A percentile compares a stretch with the other conserved stretches of the same genome.
Evolutionary conservation across 2,113 vertebrate species (phyloP).

Genomic region (Felis catus): F.catus_Fca126_mat1.0 CM031420.1:64948001-64948500

Average conservation of each 20-base stretch:
- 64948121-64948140: background rate
- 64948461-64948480: background rate
- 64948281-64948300: background rate
- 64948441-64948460: background rate
- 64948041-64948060: too few species aligned
- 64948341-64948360: background rate
- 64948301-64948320: background rate
- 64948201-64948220: background rate
- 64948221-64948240: background rate
- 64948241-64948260: background rate
- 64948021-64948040: too few species aligned
- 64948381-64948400: background rate
- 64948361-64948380: background rate
- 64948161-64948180: background rate
- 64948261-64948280: background rate
- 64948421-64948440: background rate
- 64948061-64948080: background rate
- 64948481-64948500: background rate
- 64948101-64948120: constrained; percentile 3
- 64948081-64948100: background rate
- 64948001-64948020: too few species aligned
- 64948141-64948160: background rate
- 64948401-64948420: background rate
- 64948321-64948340: background rate
- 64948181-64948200: background rate